A percentile compares a stretch with the other conserved stretches of the same genome.
Conservation (phyloP, 2,888 invertebrate genomes). For the Stratiomys singularior region DNA sequence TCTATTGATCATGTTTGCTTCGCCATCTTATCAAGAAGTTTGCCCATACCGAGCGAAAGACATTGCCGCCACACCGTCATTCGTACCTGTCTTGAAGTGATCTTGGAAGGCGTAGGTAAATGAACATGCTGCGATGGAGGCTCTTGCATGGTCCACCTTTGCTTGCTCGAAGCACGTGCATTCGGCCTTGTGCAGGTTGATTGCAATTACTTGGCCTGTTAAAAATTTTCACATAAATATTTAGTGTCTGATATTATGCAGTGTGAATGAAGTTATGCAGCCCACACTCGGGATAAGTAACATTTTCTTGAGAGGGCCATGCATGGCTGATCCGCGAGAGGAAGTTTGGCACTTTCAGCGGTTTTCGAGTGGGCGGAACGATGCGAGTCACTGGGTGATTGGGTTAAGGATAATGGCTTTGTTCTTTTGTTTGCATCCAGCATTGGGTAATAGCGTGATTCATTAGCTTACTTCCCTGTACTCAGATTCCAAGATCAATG, state of each 20-base stretch:
- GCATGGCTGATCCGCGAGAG: not conserved
- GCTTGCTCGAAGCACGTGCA: not conserved
- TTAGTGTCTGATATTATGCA: not conserved
- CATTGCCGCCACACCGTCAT: not conserved
- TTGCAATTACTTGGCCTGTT: constrained; percentile 17
- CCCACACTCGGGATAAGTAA: not conserved
- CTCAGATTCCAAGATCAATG: not conserved
- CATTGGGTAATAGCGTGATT: not conserved
- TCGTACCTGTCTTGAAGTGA: not conserved
- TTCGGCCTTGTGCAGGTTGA: constrained; percentile 31
- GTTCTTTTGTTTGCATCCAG: not conserved
- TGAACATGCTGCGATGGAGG: not conserved
- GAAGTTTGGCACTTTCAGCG: not conserved
- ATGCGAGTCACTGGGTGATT: not conserved
- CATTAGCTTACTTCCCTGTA: not conserved
- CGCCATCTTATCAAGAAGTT: not conserved
- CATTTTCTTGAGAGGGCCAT: not conserved
- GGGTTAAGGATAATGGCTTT: not conserved
- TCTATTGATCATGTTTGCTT: not conserved
- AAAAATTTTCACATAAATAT: constrained; percentile 16
- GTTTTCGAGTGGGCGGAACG: not conserved
- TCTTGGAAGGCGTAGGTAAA: not conserved
- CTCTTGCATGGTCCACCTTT: not conserved
- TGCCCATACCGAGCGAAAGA: not conserved
- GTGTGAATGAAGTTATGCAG: not conserved